Evolutionary conservation across 2,888 invertebrate genomes (phyloP).

Genomic region (Gymnocheta viridis): DNA sequence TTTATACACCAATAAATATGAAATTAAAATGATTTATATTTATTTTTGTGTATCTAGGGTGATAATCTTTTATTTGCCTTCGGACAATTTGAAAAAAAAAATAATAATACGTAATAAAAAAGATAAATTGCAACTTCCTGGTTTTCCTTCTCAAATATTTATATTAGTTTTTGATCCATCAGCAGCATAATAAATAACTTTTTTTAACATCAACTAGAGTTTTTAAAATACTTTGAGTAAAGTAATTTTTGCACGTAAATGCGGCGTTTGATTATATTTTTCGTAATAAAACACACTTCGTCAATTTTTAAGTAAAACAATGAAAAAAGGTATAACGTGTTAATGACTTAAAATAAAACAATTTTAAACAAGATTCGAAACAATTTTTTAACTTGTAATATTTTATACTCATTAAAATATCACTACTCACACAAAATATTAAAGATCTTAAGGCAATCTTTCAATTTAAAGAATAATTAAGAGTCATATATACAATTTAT

Average conservation of each 20-base stretch:
- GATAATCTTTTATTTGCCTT: slow-evolving; percentile 66
- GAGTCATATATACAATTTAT: not conserved
- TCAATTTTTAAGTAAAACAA: slow-evolving; percentile 76
- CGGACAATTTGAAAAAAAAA: slow-evolving; percentile 56
- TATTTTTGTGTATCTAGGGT: slow-evolving; percentile 61
- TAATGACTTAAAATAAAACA: slow-evolving; percentile 56
- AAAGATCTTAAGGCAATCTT: not conserved
- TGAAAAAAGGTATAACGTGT: slow-evolving; percentile 58
- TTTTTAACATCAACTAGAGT: slow-evolving; percentile 48
- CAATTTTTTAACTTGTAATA: slow-evolving; percentile 40
- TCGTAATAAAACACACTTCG: slow-evolving; percentile 78
- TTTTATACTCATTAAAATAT: slow-evolving; percentile 16
- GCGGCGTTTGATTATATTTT: slow-evolving; percentile 72
- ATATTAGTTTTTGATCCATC: slow-evolving; percentile 43
- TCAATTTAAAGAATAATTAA: no score
- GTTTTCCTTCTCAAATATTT: slow-evolving; percentile 41
- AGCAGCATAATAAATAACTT: slow-evolving; percentile 34
- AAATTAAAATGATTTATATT: slow-evolving; percentile 24
- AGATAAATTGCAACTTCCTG: not conserved
- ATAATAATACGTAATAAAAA: not conserved
- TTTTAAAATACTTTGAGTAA: slow-evolving; percentile 37
- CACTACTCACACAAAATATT: slow-evolving; percentile 10
- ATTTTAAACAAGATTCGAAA: slow-evolving; percentile 70
- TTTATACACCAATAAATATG: slow-evolving; percentile 52
- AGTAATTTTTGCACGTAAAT: slow-evolving; percentile 71